Conservation (phyloP, 2,888 invertebrate species). For the Lochmaea crataegi region DNA sequence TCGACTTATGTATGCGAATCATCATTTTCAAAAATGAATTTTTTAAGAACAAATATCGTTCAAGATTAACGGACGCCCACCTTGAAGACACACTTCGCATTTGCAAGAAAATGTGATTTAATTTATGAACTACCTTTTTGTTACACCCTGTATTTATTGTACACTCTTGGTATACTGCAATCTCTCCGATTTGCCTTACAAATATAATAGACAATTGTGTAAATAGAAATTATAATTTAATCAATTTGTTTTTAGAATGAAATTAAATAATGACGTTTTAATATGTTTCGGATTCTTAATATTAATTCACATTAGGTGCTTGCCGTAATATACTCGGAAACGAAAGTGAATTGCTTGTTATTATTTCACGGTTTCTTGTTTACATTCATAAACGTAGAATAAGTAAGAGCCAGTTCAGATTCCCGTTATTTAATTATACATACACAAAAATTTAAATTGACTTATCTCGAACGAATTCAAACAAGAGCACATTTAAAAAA, state of each 20-base stretch:
- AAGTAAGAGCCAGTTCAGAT: background rate
- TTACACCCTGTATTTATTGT: background rate
- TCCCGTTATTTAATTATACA: background rate
- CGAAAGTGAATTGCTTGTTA: slow-evolving; percentile 37
- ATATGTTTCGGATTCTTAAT: slow-evolving; percentile 28
- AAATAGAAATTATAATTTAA: slow-evolving; percentile 5
- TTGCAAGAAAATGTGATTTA: no score
- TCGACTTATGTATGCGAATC: no score
- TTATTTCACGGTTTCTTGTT: slow-evolving; percentile 25
- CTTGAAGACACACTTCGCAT: no score
- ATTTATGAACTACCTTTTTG: no score
- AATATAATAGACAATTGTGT: background rate
- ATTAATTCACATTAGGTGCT: slow-evolving; percentile 19
- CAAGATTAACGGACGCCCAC: no score
- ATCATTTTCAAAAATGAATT: no score
- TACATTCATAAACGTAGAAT: background rate
- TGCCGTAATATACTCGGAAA: slow-evolving; percentile 34
- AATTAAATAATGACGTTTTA: slow-evolving; percentile 26
- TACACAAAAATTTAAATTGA: background rate
- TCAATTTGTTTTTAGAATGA: background rate
- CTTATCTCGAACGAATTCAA: no score
- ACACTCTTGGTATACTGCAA: background rate
- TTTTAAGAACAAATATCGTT: no score
- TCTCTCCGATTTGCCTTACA: background rate
- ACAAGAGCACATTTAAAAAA: no score